Evolutionary conservation across 2,888 invertebrate genomes (phyloP), one percentile per base, ranked within the genome.

Genomic region (Andrena fulva): DNA sequence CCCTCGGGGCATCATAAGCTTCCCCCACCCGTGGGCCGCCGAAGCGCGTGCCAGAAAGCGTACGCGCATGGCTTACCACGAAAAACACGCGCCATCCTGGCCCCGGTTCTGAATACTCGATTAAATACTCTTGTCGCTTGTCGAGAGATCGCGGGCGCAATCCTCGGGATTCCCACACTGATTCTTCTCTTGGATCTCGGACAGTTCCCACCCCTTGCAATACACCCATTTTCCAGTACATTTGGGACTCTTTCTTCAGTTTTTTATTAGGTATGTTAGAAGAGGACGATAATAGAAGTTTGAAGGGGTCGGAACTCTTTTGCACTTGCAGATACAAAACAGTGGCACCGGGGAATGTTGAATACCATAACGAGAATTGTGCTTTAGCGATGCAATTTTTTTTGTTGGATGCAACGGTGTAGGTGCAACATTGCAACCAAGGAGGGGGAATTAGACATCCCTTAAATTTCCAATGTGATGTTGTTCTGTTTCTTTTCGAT

Each of bases 31-130:
- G 2, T 35, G n/a, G 35, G 8, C 54, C 73, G 24, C 16, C 56
- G 71, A 80, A 84, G 69, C 83, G 83, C 88, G 87, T 88, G 87
- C 87, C 88, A 78, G 72, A 85, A 79, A 85, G 60, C 74, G 59
- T 69, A 59, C 56, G 54, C 35, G 56, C 35, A 52, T 12, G 62
- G 54, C 73, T 50, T 42, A 16, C 35, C 67, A 62, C 59, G 73
- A 83, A 83, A 84, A 80, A 86, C 86, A 83, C 86, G 84, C 80
- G 72, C 80, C 84, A 74, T 70, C 70, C 60, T 42, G 52, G 31
- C 29, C 48, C 35, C 24, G 33, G 33, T 35, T 8, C 59, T 70
- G 64, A 59, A 70, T 24, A 60, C 35, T 31, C 76, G 76, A 76
- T 66, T 80, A 74, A 42, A 69, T 59, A 66, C 64, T n/a, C 56